Evolutionary conservation across 2,113 vertebrate species (phyloP), one percentile per base, ranked within the genome.

Genomic region (Arothron firmamentum): DNA sequence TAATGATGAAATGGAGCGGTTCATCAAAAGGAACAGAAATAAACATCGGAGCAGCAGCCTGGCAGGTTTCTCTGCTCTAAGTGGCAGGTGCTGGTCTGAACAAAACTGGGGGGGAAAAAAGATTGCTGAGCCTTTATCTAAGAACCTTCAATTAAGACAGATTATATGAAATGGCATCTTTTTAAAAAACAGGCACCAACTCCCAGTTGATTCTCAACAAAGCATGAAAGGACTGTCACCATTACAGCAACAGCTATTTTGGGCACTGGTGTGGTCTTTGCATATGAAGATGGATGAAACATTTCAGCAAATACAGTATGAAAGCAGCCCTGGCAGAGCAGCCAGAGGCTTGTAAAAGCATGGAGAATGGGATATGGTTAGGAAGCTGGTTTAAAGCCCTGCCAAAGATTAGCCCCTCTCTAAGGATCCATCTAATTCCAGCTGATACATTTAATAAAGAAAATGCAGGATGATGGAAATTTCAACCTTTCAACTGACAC

Each of bases 351-450:
- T 63, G 34, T 67, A 61, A 67, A 63, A 73, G 72, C 59, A 31
- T 75, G 65, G 76, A 74, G 61, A 85, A 83, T 57, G 47, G 72
- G 80, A 78, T 75, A 13, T 23, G 60, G 62, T 66, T 61, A 41
- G 50, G 47, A 20, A 62, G 66, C 67, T 20, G 74, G 63, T 68
- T 75, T 73, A 38, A 38, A 38, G 34, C 34, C 1, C 12, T 38
- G 65, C 60, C 56, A 38, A 34, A 77, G 83, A 81, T 82, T 74
- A 84, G 55, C 61, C 50, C 41, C 58, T 58, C 73, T 71, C 68
- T 74, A 61, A 70, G 67, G 79, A 58, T 43, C 56, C 71, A 68
- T 77, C 77, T 83, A 60, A 83, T 87, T 85, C 82, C 56, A 75
- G 50, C 76, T 59, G 74, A 70, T 79, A 65, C 67, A 55, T 50